Conservation (phyloP, 2,888 invertebrate genomes). For the Norana najaformis region DNA sequence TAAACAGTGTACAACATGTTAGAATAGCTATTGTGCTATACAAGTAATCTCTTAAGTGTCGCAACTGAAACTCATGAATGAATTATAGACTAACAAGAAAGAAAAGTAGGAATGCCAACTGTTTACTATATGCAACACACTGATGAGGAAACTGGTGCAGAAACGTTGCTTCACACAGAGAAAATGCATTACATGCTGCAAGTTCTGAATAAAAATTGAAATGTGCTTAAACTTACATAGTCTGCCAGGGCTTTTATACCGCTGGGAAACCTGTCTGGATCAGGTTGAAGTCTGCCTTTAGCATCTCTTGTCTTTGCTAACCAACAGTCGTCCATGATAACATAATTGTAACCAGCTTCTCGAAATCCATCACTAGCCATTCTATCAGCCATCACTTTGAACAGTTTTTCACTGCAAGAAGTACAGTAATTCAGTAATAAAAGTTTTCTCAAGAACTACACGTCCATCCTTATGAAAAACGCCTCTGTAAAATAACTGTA, state of each 20-base stretch:
- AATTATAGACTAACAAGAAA: not conserved
- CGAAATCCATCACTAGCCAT: conserved; percentile 32
- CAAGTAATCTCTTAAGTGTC: too few species aligned
- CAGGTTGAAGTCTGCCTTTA: conserved; percentile 78
- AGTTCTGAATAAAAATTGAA: too few species aligned
- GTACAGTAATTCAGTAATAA: not conserved
- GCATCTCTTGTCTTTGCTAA: conserved; percentile 78
- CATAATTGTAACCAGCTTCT: conserved; percentile 84
- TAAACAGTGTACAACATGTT: not conserved
- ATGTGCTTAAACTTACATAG: conserved; percentile 72
- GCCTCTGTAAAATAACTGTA: not conserved
- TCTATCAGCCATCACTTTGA: conserved; percentile 30
- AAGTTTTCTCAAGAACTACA: not conserved
- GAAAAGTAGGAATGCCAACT: not conserved
- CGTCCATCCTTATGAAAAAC: not conserved
- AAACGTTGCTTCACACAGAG: not conserved
- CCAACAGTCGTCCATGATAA: conserved; percentile 77
- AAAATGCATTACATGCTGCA: not conserved
- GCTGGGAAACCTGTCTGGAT: conserved; percentile 83
- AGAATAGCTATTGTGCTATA: not conserved
- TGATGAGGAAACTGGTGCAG: not conserved
- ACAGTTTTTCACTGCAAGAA: conserved; percentile 32
- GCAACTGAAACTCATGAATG: not conserved
- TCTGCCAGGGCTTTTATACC: conserved; percentile 87
- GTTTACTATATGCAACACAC: not conserved